Evolutionary conservation across 2,888 invertebrate genomes (phyloP).

Genomic region (Graphium colonna): DNA sequence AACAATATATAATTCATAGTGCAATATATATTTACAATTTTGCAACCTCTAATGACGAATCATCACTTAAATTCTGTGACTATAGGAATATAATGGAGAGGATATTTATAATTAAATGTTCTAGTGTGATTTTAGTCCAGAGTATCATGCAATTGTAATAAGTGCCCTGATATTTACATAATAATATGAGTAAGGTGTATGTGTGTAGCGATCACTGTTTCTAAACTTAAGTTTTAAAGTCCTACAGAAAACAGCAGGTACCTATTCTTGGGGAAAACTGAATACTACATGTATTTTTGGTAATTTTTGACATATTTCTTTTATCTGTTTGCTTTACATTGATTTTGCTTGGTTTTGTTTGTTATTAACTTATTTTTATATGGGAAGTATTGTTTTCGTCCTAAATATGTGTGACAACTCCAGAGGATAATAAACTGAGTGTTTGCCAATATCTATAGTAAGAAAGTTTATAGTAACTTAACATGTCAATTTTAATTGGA

Average conservation of each 20-base stretch:
- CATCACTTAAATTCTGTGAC: not conserved
- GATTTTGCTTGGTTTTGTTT: constrained; percentile 63
- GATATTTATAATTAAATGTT: not conserved
- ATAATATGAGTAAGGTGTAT: constrained; percentile 1
- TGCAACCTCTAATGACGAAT: not conserved
- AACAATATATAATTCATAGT: not conserved
- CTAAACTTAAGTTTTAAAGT: not conserved
- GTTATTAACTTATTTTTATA: constrained; percentile 62
- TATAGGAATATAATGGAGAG: not conserved
- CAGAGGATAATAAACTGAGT: constrained; percentile 38
- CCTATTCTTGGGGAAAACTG: constrained; percentile 13
- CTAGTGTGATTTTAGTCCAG: not conserved
- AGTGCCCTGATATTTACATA: not conserved
- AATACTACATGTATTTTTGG: constrained; percentile 14
- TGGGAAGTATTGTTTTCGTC: constrained; percentile 61
- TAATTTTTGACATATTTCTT: constrained; percentile 39
- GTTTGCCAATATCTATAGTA: constrained; percentile 48
- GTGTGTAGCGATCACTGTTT: constrained; percentile 2
- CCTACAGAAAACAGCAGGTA: constrained; percentile 11
- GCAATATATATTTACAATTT: not conserved
- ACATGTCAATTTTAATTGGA: constrained; percentile 43
- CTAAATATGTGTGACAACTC: constrained; percentile 29
- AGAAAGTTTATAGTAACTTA: constrained; percentile 39
- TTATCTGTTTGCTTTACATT: constrained; percentile 38
- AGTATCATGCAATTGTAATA: not conserved